Evolutionary conservation across 2,113 vertebrate species (phyloP), one percentile per base, ranked within the genome.

Genomic region (Mus musculus): DNA sequence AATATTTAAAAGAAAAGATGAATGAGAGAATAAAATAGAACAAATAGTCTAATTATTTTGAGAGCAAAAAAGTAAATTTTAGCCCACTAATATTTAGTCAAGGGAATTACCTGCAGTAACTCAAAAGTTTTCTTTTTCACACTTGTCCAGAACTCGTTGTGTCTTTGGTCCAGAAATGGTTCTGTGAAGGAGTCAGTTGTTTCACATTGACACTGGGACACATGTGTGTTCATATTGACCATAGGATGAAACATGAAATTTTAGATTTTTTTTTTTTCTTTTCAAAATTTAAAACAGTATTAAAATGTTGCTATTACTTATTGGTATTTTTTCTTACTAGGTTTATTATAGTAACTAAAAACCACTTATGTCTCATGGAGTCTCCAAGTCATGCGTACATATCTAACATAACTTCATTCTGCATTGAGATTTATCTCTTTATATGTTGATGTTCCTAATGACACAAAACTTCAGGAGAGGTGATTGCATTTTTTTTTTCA

Each of bases 1-100:
- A 90, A 81, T 54, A 81, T 76, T 90, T 80, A 65, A 67, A 91
- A 89, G 72, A 77, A 91, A 95, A 61, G 49, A 49, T 0, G 13
- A 3, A 14, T 61, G 54, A 91, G 19, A 82, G 33, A 89, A 36
- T 89, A 33, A 82, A 69, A 61, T 24, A 46, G 12, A 30, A 1
- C 81, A 86, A 77, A 76, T 77, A 59, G 33, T 93, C 77, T 89
- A n/a, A 95, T 89, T 42, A 86, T 61, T 91, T 80, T 93, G 71
- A 88, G 59, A 93, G 14, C 3, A 94, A 20, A 93, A 91, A 14
- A 91, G 75, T 46, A 77, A 49, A 73, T 0, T 63, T 92, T 90
- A 86, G 54, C 33, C 22, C n/a, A 36, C 90, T 63, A 87, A 49
- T 77, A 71, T 17, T 85, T 30, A 92, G 30, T 61, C 10, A 91